Percentiles rank a stretch among this genome's conserved stretches.
phyloP scores from a whole-genome alignment of 2,113 vertebrate species.

The Cynoglossus semilaevis region DNA sequence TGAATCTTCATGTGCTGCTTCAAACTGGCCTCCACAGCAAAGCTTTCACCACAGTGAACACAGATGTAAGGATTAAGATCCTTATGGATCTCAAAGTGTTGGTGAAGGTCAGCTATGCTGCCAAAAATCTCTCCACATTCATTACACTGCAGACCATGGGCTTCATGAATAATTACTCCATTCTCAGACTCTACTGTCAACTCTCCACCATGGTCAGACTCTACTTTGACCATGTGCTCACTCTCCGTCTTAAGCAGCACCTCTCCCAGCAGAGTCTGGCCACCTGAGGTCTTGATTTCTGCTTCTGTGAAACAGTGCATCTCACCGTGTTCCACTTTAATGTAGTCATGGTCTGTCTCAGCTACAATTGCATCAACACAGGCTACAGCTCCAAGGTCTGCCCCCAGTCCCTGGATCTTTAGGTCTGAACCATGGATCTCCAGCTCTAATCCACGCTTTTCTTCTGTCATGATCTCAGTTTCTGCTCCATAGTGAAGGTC shows the following conservation, averaged over 20 bases:
- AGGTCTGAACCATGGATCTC: constrained; percentile 76
- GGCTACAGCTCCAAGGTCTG: constrained; percentile 71
- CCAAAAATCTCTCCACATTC: constrained; percentile 80
- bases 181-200: constrained; percentile 80
- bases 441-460: constrained; percentile 76
- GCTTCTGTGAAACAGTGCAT: constrained; percentile 75
- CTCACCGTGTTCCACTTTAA: constrained; percentile 74
- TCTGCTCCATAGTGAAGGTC: constrained; percentile 81
- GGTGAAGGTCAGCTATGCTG: constrained; percentile 78
- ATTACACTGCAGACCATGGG: constrained; percentile 80
- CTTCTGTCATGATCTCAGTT: constrained; percentile 80
- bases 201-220: constrained; percentile 77
- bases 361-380: constrained; percentile 78
- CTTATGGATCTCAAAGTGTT: constrained; percentile 81
- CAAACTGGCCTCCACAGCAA: constrained; percentile 79
- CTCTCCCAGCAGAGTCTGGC: constrained; percentile 73
- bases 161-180: constrained; percentile 79
- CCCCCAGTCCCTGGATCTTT: constrained; percentile 73
- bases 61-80: constrained; percentile 79
- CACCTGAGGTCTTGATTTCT: constrained; percentile 68
- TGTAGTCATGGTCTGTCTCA: constrained; percentile 80
- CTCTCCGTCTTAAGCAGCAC: constrained; percentile 75
- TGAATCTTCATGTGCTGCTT: constrained; percentile 82
- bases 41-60: constrained; percentile 80
- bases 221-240: constrained; percentile 77